Evolutionary conservation across 37 sponge, comb jelly and placozoan species (phyloP).

Genomic region (Cladorhizidae sp.): DNA sequence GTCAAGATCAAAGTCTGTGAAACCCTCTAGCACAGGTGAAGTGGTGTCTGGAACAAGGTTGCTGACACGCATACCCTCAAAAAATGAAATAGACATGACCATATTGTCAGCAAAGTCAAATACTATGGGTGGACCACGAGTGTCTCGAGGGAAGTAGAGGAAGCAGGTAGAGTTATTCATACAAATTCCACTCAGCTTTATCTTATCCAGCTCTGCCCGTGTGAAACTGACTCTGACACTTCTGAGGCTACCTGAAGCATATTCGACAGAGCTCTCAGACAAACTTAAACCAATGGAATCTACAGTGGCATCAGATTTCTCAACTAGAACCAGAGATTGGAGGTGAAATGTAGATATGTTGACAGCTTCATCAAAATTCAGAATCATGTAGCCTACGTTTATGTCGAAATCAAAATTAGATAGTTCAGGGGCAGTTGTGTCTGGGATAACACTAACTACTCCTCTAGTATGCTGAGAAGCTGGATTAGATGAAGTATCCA

Average conservation of each 20-base stretch:
- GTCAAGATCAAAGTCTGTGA: constrained; percentile 73
- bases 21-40: constrained; percentile 46
- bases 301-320: constrained; percentile 13
- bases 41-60: constrained; percentile 71
- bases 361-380: constrained; percentile 80
- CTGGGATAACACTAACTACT: constrained; percentile 38
- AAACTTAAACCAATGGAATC: not conserved
- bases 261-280: not conserved
- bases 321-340: constrained; percentile 23
- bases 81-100: constrained; percentile 15
- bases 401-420: constrained; percentile 77
- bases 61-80: constrained; percentile 19
- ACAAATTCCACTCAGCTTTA: constrained; percentile 67
- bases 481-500: constrained; percentile 46
- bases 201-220: constrained; percentile 69
- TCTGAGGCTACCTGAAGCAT: constrained; percentile 7
- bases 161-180: constrained; percentile 48
- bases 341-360: constrained; percentile 15
- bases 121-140: constrained; percentile 12
- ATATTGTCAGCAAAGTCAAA: constrained; percentile 70
- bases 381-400: constrained; percentile 66
- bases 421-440: constrained; percentile 62
- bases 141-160: constrained; percentile 43
- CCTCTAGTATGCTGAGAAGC: not conserved
- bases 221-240: constrained; percentile 39